A percentile compares a stretch with the other conserved stretches of the same genome.
Conservation (phyloP, 2,797 vertebrate genomes). For the Taeniopygia guttata region DNA sequence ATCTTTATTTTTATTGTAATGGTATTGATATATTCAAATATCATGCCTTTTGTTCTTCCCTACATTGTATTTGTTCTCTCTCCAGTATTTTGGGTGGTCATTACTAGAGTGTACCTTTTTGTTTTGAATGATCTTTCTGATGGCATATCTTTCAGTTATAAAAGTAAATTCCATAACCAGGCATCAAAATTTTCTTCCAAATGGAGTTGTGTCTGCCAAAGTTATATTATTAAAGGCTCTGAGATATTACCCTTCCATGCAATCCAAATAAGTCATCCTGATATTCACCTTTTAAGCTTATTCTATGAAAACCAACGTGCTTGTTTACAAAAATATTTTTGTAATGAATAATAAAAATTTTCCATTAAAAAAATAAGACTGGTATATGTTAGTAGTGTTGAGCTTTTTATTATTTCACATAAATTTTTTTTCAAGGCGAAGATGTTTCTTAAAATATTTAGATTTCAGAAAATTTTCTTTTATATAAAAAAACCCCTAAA, state of each 20-base stretch:
- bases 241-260: background rate
- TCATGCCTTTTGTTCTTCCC: background rate
- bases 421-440: background rate
- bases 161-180: background rate
- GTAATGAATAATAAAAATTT: background rate
- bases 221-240: background rate
- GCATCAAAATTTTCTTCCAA: background rate
- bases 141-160: background rate
- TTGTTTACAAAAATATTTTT: background rate
- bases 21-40: background rate
- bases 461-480: background rate
- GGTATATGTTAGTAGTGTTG: background rate
- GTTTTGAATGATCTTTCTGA: background rate
- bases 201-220: background rate
- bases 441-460: background rate
- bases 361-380: background rate
- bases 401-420: background rate
- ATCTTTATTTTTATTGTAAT: background rate
- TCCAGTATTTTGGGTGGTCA: background rate
- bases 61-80: background rate
- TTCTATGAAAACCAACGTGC: rapidly evolving
- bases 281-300: background rate
- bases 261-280: background rate
- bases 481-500: too few species aligned
- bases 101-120: background rate